Evolutionary conservation across 2,888 invertebrate species (phyloP).

Genomic region (Orchesella flavescens): DNA sequence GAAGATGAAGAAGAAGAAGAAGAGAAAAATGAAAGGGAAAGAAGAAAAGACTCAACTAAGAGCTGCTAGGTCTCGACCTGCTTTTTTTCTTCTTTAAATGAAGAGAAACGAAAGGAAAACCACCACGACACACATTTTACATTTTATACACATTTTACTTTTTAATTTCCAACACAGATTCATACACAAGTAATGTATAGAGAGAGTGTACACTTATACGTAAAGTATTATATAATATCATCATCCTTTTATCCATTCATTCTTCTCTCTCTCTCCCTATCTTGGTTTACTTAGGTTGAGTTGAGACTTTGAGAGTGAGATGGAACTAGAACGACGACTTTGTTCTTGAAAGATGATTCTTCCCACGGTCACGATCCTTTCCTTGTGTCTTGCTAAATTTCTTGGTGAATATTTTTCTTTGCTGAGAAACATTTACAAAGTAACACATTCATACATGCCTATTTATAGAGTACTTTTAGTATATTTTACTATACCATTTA

Average conservation of each 20-base stretch:
- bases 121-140: constrained; percentile 6
- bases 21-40: not conserved
- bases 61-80: not conserved
- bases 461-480: too few species aligned
- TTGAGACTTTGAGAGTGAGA: too few species aligned
- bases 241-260: not conserved
- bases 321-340: too few species aligned
- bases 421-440: too few species aligned
- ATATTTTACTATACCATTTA: too few species aligned
- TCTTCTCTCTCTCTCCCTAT: not conserved
- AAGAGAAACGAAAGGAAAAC: not conserved
- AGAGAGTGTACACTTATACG: not conserved
- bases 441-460: too few species aligned
- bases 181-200: not conserved
- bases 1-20: constrained; percentile 1
- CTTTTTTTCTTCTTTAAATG: constrained; percentile 1
- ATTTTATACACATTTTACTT: not conserved
- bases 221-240: not conserved
- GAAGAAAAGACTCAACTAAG: not conserved
- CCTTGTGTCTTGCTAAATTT: not conserved
- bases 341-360: not conserved
- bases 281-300: not conserved
- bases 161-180: not conserved
- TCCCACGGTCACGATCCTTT: not conserved
- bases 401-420: too few species aligned